phyloP scores from a whole-genome alignment of 2,797 vertebrate species.

The Rhinella marina region DNA sequence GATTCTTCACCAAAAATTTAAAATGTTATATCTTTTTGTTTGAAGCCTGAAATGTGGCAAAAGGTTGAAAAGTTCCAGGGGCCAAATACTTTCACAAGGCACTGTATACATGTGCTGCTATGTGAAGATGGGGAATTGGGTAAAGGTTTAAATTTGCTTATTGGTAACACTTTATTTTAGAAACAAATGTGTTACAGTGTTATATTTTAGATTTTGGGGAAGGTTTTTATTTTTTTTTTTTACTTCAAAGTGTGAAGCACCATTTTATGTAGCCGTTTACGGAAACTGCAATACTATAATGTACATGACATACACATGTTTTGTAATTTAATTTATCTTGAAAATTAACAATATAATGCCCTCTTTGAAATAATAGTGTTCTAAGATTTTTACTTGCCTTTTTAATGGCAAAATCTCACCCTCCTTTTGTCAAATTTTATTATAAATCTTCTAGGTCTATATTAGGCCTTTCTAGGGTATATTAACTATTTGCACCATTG shows the following conservation, averaged over 20 bases:
- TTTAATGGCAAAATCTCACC: too few relatives aligned
- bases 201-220: background rate
- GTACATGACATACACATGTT: background rate
- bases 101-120: background rate
- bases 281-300: background rate
- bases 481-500: too few relatives aligned
- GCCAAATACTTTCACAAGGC: too few relatives aligned
- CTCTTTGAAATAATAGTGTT: too few relatives aligned
- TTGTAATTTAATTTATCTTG: background rate
- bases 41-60: too few relatives aligned
- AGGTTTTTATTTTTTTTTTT: background rate
- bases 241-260: background rate
- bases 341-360: background rate
- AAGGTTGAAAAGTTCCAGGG: too few relatives aligned
- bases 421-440: too few relatives aligned
- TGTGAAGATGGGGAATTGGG: background rate
- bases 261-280: background rate
- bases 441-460: too few relatives aligned
- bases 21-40: too few relatives aligned
- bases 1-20: too few relatives aligned
- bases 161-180: conserved; percentile 34
- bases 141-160: conserved; percentile 39
- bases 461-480: too few relatives aligned
- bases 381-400: too few relatives aligned
- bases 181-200: conserved; percentile 17